phyloP scores from a whole-genome alignment of 2,113 vertebrate species.

The Litocranius walleri region DNA sequence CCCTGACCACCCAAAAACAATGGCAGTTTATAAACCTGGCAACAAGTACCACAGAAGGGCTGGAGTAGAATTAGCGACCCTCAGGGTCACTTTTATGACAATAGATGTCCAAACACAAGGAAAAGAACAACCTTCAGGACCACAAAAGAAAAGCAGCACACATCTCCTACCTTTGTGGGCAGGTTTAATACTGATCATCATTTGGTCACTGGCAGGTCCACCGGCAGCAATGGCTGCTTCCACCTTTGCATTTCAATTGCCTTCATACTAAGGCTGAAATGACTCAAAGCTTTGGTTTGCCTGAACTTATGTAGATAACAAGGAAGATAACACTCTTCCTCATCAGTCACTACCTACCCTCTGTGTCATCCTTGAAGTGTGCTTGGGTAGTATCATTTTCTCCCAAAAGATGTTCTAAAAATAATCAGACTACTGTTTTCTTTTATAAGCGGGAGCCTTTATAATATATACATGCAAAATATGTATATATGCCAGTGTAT shows the following conservation, averaged over 20 bases:
- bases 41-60: neutral
- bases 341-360: neutral
- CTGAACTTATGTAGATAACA: neutral
- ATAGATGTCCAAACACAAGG: neutral
- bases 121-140: neutral
- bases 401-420: slow-evolving; percentile 19
- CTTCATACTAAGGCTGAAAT: neutral
- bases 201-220: neutral
- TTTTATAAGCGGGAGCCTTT: neutral
- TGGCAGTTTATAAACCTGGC: neutral
- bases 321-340: neutral
- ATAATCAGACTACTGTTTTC: neutral
- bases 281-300: neutral
- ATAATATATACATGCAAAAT: neutral
- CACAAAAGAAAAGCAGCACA: neutral
- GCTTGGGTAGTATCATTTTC: neutral
- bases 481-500: neutral
- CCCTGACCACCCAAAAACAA: neutral
- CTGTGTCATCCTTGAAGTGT: neutral
- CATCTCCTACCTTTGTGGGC: neutral
- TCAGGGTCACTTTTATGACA: neutral
- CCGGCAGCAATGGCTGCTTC: neutral
- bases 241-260: slow-evolving; percentile 20
- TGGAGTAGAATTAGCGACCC: neutral
- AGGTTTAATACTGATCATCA: neutral